phyloP scores from a whole-genome alignment of 2,888 invertebrate genomes.

The Lasioglossum malachurum region DNA sequence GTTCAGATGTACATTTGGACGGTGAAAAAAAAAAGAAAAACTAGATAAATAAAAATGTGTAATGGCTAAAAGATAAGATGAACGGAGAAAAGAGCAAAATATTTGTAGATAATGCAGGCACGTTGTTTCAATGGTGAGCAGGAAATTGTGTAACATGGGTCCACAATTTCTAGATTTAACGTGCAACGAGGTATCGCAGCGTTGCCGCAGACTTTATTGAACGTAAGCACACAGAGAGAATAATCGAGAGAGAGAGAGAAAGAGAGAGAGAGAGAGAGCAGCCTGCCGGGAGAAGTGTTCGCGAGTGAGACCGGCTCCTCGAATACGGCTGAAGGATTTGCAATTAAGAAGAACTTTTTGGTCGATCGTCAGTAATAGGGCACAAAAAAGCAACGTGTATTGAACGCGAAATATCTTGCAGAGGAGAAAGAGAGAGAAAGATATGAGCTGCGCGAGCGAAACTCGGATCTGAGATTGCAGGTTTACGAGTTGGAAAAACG shows the following conservation, averaged over 20 bases:
- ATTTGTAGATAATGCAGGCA: slow-evolving; percentile 64
- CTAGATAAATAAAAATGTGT: slow-evolving; percentile 2
- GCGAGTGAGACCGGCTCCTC: slow-evolving; percentile 74
- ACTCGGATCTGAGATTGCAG: slow-evolving; percentile 85
- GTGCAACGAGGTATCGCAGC: slow-evolving; percentile 78
- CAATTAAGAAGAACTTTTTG: slow-evolving; percentile 79
- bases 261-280: slow-evolving; percentile 69
- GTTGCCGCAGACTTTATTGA: slow-evolving; percentile 79
- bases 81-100: slow-evolving; percentile 28
- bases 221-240: slow-evolving; percentile 72
- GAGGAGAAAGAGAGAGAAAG: slow-evolving; percentile 85
- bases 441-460: slow-evolving; percentile 85
- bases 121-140: slow-evolving; percentile 55
- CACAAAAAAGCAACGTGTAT: slow-evolving; percentile 78
- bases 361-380: slow-evolving; percentile 79
- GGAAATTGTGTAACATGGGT: slow-evolving; percentile 74
- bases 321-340: slow-evolving; percentile 74
- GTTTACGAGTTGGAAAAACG: slow-evolving; percentile 85
- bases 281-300: slow-evolving; percentile 74
- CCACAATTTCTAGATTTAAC: slow-evolving; percentile 78
- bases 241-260: slow-evolving; percentile 71
- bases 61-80: slow-evolving; percentile 33
- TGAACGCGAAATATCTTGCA: slow-evolving; percentile 84
- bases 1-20: slow-evolving; percentile 28
- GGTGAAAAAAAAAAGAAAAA: not conserved